Conservation (phyloP, 2,113 vertebrate genomes). For the Anolis sagrei region DNA sequence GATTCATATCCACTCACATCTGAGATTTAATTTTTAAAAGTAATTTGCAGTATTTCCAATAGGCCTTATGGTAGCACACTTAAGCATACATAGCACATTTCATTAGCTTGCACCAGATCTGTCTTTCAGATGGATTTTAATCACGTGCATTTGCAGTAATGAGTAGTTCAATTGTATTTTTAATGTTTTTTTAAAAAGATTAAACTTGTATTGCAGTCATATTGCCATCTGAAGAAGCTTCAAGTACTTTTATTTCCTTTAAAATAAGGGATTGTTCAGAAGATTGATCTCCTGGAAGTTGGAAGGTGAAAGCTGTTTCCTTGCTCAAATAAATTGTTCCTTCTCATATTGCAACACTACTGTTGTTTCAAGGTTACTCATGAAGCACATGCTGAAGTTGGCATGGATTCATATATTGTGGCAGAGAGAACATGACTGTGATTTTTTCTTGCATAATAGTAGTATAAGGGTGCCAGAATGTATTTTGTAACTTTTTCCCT, state of each 20-base stretch:
- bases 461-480: background rate
- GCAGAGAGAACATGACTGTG: background rate
- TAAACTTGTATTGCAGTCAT: background rate
- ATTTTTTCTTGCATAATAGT: background rate
- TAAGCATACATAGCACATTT: background rate
- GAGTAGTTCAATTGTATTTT: background rate
- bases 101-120: background rate
- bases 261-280: background rate
- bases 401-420: background rate
- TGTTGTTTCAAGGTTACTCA: background rate
- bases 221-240: background rate
- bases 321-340: slow-evolving; percentile 2
- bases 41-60: background rate
- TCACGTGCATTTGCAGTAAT: background rate
- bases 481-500: background rate
- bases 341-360: background rate
- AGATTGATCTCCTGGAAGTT: slow-evolving; percentile 2
- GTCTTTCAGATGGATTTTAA: background rate
- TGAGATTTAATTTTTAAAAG: background rate
- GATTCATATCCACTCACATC: no score
- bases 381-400: background rate
- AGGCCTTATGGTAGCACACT: background rate
- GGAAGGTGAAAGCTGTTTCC: background rate
- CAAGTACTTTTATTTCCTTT: background rate
- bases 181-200: background rate